Percentiles rank a stretch among this genome's conserved stretches.
These are phyloP conservation scores for Prochilodus magdalenae DNA, from an alignment of 2,113 vertebrate genomes.

Conservation along the genomic window DNA sequence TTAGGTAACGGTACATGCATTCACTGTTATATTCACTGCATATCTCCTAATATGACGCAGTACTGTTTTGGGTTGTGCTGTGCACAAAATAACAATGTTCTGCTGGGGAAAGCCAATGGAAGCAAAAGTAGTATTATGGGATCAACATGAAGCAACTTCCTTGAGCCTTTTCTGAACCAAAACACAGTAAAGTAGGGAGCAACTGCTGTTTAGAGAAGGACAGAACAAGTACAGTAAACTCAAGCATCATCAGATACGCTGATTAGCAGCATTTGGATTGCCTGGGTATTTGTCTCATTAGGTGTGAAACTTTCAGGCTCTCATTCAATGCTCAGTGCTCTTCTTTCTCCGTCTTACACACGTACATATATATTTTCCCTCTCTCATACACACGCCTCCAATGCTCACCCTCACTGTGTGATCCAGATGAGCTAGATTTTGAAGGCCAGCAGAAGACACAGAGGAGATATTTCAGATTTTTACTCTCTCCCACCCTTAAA, in stretches of 20 bases:
- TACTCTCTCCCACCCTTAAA: too few relatives aligned
- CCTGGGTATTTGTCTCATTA: background rate
- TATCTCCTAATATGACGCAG: conserved; percentile 17
- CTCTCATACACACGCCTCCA: too few relatives aligned
- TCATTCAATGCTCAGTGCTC: background rate
- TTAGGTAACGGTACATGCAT: background rate
- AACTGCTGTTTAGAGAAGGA: conserved; percentile 25
- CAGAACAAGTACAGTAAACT: background rate
- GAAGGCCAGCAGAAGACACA: too few relatives aligned
- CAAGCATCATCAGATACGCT: background rate
- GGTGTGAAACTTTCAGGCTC: background rate
- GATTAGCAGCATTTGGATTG: background rate
- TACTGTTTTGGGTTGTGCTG: conserved; percentile 15
- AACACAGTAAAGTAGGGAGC: background rate
- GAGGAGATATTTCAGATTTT: too few relatives aligned
- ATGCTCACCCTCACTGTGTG: too few relatives aligned
- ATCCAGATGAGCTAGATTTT: too few relatives aligned
- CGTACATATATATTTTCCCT: too few relatives aligned
- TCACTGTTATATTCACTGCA: background rate
- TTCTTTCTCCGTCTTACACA: too few relatives aligned
- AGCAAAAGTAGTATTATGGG: conserved; percentile 1
- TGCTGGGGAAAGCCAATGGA: background rate
- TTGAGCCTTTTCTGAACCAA: background rate
- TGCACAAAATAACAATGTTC: conserved; percentile 22
- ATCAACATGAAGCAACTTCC: background rate